Percentiles rank a stretch among this genome's conserved stretches.
These are phyloP conservation scores for Leguminivora glycinivorella DNA, from an alignment of 1,140 invertebrate species.

Conservation along the genomic window DNA sequence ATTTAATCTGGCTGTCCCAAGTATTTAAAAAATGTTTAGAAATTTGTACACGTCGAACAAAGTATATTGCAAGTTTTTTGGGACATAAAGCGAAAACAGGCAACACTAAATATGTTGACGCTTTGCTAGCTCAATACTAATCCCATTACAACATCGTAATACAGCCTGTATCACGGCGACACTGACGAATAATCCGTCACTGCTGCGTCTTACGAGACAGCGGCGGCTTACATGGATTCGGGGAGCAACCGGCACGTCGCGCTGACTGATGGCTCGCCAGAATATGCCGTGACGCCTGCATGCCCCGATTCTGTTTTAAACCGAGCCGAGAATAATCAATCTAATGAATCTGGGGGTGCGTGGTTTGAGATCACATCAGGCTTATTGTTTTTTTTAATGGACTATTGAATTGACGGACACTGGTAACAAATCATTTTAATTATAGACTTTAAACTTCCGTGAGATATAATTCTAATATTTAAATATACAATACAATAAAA, in stretches of 20 bases:
- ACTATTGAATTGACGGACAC: too few species aligned
- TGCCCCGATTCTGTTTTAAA: constrained; percentile 13
- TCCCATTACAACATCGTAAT: constrained; percentile 9
- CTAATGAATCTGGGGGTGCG: constrained; percentile 5
- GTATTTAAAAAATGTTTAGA: too few species aligned
- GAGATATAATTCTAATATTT: too few species aligned
- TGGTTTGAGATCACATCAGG: not conserved
- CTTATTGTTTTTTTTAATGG: too few species aligned
- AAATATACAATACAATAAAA: too few species aligned
- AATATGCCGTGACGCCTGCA: constrained; percentile 8
- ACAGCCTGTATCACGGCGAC: constrained; percentile 37
- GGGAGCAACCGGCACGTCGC: constrained; percentile 46
- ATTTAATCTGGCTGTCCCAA: too few species aligned
- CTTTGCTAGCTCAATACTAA: not conserved
- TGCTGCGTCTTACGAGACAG: constrained; percentile 34
- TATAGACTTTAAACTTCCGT: too few species aligned
- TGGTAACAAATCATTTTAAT: too few species aligned
- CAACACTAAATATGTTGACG: too few species aligned
- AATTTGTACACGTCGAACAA: too few species aligned
- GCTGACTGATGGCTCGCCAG: constrained; percentile 50
- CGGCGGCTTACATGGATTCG: constrained; percentile 57
- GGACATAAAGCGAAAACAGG: too few species aligned
- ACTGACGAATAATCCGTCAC: constrained; percentile 61
- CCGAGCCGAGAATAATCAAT: constrained; percentile 2
- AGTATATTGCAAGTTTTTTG: too few species aligned